Percentiles rank a stretch among this genome's conserved stretches.
Evolutionary conservation across 1,140 invertebrate species (phyloP).

Genomic region (Camponotus floridanus): DNA sequence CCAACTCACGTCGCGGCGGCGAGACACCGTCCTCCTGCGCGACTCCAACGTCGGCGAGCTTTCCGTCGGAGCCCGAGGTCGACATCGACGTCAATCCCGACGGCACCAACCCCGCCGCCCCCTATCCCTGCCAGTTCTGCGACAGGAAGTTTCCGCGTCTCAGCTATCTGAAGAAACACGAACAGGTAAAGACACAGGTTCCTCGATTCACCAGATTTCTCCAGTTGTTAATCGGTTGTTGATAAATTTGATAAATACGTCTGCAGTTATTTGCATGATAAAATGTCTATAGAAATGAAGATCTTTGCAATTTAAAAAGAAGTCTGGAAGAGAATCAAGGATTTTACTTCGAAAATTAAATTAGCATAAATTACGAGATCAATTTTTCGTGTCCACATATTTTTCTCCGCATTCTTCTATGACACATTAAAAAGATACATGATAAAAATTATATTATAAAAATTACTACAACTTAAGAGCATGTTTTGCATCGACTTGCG

Average conservation of each 20-base stretch:
- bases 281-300: background rate
- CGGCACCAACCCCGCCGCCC: conserved; percentile 89
- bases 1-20: conserved; percentile 87
- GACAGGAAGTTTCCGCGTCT: conserved; percentile 95
- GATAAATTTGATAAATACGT: background rate
- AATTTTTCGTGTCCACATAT: background rate
- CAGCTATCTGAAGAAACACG: conserved; percentile 96
- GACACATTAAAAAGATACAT: no score
- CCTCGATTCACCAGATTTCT: background rate
- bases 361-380: background rate
- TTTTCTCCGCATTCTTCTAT: no score
- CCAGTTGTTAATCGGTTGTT: background rate
- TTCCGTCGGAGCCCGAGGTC: conserved; percentile 85
- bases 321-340: background rate
- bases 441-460: background rate
- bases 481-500: background rate
- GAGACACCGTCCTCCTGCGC: conserved; percentile 88
- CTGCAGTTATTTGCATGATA: background rate
- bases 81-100: conserved; percentile 84
- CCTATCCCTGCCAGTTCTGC: conserved; percentile 96
- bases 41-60: conserved; percentile 88
- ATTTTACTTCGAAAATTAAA: background rate
- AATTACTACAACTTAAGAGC: background rate
- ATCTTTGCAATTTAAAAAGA: background rate
- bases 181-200: conserved; percentile 91